Conservation (phyloP, 2,888 invertebrate genomes). For the Aproaerema taeniolella region DNA sequence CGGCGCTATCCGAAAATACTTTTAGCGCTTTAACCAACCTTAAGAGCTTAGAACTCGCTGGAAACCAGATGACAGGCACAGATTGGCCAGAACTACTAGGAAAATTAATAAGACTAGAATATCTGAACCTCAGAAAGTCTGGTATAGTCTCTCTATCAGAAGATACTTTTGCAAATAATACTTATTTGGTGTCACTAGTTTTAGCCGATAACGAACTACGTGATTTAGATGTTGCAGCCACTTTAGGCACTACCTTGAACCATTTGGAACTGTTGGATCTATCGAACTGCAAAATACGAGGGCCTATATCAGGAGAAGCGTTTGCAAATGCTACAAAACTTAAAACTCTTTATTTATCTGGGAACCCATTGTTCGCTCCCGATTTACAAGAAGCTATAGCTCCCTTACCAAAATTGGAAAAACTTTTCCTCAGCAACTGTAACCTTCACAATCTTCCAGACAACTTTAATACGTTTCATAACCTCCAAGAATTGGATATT, state of each 20-base stretch:
- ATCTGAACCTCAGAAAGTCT: conserved; percentile 79
- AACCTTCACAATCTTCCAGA: conserved; percentile 80
- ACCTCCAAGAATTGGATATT: conserved; percentile 82
- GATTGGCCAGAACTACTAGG: conserved; percentile 81
- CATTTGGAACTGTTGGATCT: conserved; percentile 81
- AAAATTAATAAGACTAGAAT: conserved; percentile 78
- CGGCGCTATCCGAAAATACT: conserved; percentile 70
- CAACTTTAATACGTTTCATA: conserved; percentile 81
- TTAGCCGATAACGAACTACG: conserved; percentile 81
- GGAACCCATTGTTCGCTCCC: conserved; percentile 82
- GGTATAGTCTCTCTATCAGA: conserved; percentile 79
- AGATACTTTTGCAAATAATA: conserved; percentile 80
- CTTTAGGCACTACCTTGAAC: conserved; percentile 80
- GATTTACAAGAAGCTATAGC: conserved; percentile 81
- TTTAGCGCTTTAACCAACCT: conserved; percentile 79
- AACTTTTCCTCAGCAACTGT: conserved; percentile 82
- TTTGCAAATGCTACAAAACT: conserved; percentile 82
- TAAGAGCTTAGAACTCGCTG: conserved; percentile 80
- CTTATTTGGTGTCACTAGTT: conserved; percentile 79
- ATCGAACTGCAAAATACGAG: conserved; percentile 81
- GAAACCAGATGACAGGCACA: conserved; percentile 74
- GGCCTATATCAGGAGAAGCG: conserved; percentile 81
- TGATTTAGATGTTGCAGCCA: conserved; percentile 80
- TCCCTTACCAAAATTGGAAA: conserved; percentile 80
- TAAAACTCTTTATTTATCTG: conserved; percentile 80